Conservation (phyloP, 1,140 invertebrate genomes). For the Ooceraea biroi region DNA sequence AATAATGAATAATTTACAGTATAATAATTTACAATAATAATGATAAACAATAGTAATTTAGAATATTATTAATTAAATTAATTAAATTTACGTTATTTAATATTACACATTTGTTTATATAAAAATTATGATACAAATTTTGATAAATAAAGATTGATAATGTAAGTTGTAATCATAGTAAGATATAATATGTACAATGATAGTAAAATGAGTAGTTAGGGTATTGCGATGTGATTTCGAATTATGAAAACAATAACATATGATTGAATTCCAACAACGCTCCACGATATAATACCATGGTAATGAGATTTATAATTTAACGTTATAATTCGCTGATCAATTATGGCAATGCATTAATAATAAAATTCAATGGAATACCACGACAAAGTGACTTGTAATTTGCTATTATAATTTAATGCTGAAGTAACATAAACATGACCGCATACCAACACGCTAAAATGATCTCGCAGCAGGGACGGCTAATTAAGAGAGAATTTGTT, state of each 20-base stretch:
- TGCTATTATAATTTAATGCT: slow-evolving; percentile 35
- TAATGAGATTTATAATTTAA: slow-evolving; percentile 56
- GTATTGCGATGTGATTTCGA: slow-evolving; percentile 35
- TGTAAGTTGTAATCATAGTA: neutral
- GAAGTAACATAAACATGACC: slow-evolving; percentile 17
- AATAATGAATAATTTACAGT: no score
- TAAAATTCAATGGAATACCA: slow-evolving; percentile 49
- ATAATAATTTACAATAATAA: no score
- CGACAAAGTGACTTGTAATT: slow-evolving; percentile 49
- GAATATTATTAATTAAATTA: no score
- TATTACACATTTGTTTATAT: neutral
- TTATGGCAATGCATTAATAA: slow-evolving; percentile 49
- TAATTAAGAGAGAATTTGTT: slow-evolving; percentile 26
- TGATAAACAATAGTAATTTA: no score
- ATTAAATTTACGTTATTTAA: no score
- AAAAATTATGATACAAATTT: neutral
- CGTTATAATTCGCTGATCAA: slow-evolving; percentile 51
- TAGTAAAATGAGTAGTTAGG: no score
- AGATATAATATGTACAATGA: neutral
- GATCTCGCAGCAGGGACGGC: neutral
- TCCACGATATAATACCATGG: slow-evolving; percentile 26
- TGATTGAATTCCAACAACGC: slow-evolving; percentile 50
- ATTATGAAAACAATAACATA: slow-evolving; percentile 27
- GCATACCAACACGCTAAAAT: neutral
- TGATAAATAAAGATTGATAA: neutral